Evolutionary conservation across 2,797 vertebrate genomes (phyloP), one percentile per base, ranked within the genome.

Genomic region (Somateria mollissima): DNA sequence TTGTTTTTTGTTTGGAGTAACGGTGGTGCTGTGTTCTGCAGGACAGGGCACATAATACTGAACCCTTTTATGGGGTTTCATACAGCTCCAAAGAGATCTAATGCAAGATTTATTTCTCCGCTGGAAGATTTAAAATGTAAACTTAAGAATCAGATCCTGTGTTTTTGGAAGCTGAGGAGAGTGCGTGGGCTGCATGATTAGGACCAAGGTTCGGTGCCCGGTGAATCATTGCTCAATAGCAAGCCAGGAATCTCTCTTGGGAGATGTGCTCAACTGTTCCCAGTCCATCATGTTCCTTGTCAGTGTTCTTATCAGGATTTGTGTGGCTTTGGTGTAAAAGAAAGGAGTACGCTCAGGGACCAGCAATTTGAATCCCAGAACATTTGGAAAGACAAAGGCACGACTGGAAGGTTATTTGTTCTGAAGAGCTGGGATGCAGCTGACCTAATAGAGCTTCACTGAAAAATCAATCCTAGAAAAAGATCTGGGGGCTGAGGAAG

Each of bases 261-360:
- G 65, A 30, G 56, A 62, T 95, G 19, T 73, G 81, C 62, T 83
- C 81, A 95, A 95, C 93, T 96, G 92, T 94, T 95, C 91, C 96
- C 66, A 92, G 69, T 92, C 95, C 90, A 89, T 91, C 86, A 3
- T 78, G 76, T 87, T 94, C 80, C 54, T 92, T 85, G n/a, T 77
- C 51, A 37, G 81, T 77, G 94, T 92, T 97, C 94, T 83, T 92
- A 92, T 22, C 91, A 76, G 94, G 93, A 84, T 90, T 84, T 84
- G 89, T 5, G 32, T 72, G 66, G 17, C 71, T 90, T 84, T 84
- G 67, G 77, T 10, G 0, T 62, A 30, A 67, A 77, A 34, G 36
- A 80, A 58, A 71, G 32, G 69, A 58, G 43, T 90, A 73, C 49
- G 30, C 36, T 76, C 18, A 71, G 65, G 54, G 3, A 58, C 12